These are phyloP conservation scores for Hipposideros armiger DNA, from an alignment of 2,113 vertebrate genomes.

Conservation along the genomic window DNA sequence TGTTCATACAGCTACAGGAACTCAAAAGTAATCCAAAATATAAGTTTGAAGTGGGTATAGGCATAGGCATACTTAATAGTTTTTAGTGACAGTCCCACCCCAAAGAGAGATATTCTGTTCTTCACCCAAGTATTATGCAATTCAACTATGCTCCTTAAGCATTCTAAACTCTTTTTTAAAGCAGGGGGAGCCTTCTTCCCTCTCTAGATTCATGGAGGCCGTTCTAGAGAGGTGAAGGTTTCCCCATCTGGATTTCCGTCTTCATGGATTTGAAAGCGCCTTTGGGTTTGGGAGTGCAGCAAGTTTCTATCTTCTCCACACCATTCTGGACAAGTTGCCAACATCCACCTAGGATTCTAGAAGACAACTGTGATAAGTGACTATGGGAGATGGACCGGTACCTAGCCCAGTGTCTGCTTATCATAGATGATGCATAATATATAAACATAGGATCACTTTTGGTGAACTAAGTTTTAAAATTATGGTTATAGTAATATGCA, in stretches of 20 bases:
- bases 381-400: background rate
- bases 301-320: background rate
- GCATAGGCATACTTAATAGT: background rate
- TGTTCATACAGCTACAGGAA: background rate
- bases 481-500: background rate
- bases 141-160: background rate
- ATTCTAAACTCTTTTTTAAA: background rate
- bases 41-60: background rate
- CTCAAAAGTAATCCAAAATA: background rate
- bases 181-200: background rate
- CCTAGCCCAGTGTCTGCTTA: background rate
- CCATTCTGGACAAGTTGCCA: background rate
- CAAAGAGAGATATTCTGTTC: background rate
- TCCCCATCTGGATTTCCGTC: background rate
- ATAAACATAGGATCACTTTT: background rate
- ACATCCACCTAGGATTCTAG: background rate
- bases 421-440: background rate
- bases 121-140: background rate
- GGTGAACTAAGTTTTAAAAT: background rate
- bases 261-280: background rate
- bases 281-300: background rate
- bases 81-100: background rate
- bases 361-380: background rate
- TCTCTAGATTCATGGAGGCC: background rate
- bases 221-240: background rate